Evolutionary conservation across 1,140 invertebrate genomes (phyloP), one percentile per base, ranked within the genome.

Genomic region (Ips typographus): DNA sequence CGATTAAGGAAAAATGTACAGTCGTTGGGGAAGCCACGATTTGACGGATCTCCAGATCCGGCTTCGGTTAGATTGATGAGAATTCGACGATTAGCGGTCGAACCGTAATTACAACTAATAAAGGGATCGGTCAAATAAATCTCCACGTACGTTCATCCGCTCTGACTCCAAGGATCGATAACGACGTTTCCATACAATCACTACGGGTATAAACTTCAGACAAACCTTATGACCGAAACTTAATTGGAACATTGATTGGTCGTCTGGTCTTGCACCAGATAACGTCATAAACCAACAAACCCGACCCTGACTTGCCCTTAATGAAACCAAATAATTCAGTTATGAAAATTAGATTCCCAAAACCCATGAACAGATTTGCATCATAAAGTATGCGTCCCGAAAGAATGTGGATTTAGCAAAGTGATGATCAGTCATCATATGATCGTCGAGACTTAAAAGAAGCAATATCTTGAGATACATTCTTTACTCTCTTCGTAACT

Each of bases 241-340:
- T n/a, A n/a, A n/a, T n/a, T n/a, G n/a, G n/a, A n/a, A n/a, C n/a
- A n/a, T n/a, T n/a, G n/a, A n/a, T n/a, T n/a, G n/a, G n/a, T n/a
- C n/a, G n/a, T n/a, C n/a, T n/a, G n/a, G 44, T 47, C 44, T 6
- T 47, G 1, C n/a, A 44, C 47, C 41, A 6, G 41, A 47, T 61
- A 61, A 47, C 40, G 58, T 37, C 43, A 47, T 47, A 61, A 61
- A 36, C 58, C 22, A 38, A 47, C 44, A 47, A n/a, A 47, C 44
- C 44, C 44, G 44, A 47, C 7, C 42, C 58, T 42, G 36, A 60
- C 58, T 60, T 44, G 47, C 47, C 58, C 42, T 41, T 61, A 41
- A 61, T 61, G 37, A 61, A 37, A 44, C 58, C 58, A 61, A 61
- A 61, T 61, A 61, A 61, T 41, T 61, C 41, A 43, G 58, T 61